Evolutionary conservation across 2,888 invertebrate genomes (phyloP), one percentile per base, ranked within the genome.

Genomic region (Lithophane ornitopus): DNA sequence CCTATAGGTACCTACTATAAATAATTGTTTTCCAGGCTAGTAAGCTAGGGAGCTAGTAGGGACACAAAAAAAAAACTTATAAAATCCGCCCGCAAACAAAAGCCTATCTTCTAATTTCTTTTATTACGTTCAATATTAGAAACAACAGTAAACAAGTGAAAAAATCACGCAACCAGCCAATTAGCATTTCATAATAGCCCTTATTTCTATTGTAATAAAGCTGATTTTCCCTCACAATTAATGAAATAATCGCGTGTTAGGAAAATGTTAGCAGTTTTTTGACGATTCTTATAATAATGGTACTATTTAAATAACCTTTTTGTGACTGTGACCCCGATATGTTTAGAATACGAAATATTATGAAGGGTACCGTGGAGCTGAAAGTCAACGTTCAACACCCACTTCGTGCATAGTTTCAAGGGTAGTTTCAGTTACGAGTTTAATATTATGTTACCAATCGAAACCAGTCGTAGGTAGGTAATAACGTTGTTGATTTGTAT

Each of bases 321-420:
- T 41, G 77, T 84, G 52, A 68, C 61, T 80, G 73, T 85, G 85
- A 81, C 74, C 74, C 54, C 71, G 49, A 67, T 78, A n/a, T 52
- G 34, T 39, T 34, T 11, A 44, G 39, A 77, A 54, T 56, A 66
- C 54, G 6, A 61, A 46, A 79, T 68, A 34, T 52, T 26, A n/a
- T 14, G 52, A 28, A 41, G 46, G 54, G 26, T 22, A 22, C 46
- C 39, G 39, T 8, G 19, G n/a, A 12, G 54, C 54, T 54, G 26
- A 22, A 56, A 74, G 26, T 34, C 46, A 22, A n/a, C 52, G 34
- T 34, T 34, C 8, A 52, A 71, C 16, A 49, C 65, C n/a, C 34
- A 19, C 44, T 82, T 52, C 28, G 28, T 69, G 28, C 16, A 14
- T 61, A 8, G 28, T 19, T 58, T 39, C n/a, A 46, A 46, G 49